Evolutionary conservation across 2,113 vertebrate species (phyloP), one percentile per base, ranked within the genome.

Genomic region (Emydura subglobosa): DNA sequence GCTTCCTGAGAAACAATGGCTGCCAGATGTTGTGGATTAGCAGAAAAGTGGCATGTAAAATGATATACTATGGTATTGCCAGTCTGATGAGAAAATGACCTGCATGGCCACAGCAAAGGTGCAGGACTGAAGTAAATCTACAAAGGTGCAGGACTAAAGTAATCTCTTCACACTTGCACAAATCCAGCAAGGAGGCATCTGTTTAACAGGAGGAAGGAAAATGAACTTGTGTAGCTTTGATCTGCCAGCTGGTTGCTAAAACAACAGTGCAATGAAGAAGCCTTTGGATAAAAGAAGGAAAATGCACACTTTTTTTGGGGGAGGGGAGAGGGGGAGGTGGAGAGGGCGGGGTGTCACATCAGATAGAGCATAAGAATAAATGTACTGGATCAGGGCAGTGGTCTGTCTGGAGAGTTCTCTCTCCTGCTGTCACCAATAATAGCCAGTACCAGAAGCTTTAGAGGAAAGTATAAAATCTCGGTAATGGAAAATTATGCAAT

Each of bases 321-420:
- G 34, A 2, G n/a, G 17, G 34, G 19, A 3, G 34, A 2, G n/a
- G 19, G 19, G 4, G 34, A 5, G 51, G 13, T 12, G 5, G 51
- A 17, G 51, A 16, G 51, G 16, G 51, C 5, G 51, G 47, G 47
- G 47, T 47, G 47, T 47, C 47, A 34, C 31, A 65, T 65, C 31
- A 65, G 31, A 61, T 16, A 34, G 31, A 16, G 61, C 17, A 72
- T 39, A 21, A n/a, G n/a, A 72, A 72, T 72, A 72, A 39, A 72
- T 3, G 10, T 39, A 39, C 65, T 22, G 17, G n/a, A 39, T 72
- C 65, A 39, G n/a, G 39, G 4, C 19, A 68, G 31, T n/a, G 61
- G 16, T 65, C 29, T 34, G 12, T 68, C 61, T n/a, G 61, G 31
- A n/a, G 61, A n/a, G 34, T 34, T 31, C n/a, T 72, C 65, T 72